Evolutionary conservation across 2,888 invertebrate genomes (phyloP), one percentile per base, ranked within the genome.

Genomic region (Alloscopus bannaensis): DNA sequence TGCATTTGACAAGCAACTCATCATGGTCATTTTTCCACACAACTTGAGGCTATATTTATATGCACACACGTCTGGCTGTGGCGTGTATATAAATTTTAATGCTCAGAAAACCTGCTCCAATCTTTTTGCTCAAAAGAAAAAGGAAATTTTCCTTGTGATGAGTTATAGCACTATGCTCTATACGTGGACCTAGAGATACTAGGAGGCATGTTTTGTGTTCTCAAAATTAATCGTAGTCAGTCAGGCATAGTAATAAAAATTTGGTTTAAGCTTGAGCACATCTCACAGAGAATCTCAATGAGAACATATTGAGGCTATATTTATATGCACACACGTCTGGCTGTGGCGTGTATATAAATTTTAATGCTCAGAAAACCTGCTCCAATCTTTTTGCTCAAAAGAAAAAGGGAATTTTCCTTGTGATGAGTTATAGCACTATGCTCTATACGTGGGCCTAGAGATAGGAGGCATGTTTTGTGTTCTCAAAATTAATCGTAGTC

Each of bases 1-100:
- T 72, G 64, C 64, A 22, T 72, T 72, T 72, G 72, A 72, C 72
- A 72, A 72, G 72, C 42, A 42, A 72, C 62, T 72, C 64, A 71
- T 64, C 72, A 72, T 50, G 64, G 64, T 64, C 71, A 71, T 60
- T 71, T 71, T 71, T 71, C 62, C 11, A n/a, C n/a, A 29, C 57
- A 57, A 29, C n/a, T 31, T 2, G n/a, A 3, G n/a, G 3, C 22
- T 18, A 11, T 11, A n/a, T 22, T 50, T 18, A 2, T 22, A 2
- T 18, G 55, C 26, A 28, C n/a, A 11, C 8, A 26, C 3, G 16
- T 55, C 55, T 28, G 55, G 11, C 20, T 55, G 11, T 16, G n/a
- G 4, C 24, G 24, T 26, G 24, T 55, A 28, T 31, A 11, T 6
- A 52, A 20, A 57, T 28, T 11, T 28, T 57, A n/a, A n/a, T n/a